Evolutionary conservation across 2,113 vertebrate genomes (phyloP), one percentile per base, ranked within the genome.

Genomic region (Podilymbus podiceps): DNA sequence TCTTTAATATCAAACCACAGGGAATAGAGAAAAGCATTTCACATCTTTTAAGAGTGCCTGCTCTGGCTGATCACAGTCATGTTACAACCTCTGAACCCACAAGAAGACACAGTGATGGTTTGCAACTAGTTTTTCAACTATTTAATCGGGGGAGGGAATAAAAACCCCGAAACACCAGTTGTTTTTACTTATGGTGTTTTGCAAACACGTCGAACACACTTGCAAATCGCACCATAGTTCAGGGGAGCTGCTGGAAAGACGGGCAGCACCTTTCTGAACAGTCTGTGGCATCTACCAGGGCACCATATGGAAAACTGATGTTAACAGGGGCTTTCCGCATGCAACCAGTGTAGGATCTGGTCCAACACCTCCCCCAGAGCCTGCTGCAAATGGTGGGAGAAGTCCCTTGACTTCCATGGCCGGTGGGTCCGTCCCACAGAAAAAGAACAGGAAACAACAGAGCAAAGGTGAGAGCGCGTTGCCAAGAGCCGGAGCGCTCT

Each of bases 261-360:
- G 2, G 6, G 66, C 62, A 53, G 35, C 16, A 31, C 28, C 16
- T 62, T 85, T 88, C 49, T 33, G 64, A 69, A 59, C 0, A 3
- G 21, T 52, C 23, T 49, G 42, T 30, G 35, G 21, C 58, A 84
- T 40, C 38, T n/a, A 7, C 22, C 9, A 33, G 68, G 21, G 23
- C 47, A 71, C 5, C 12, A 13, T 4, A 7, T 2, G 6, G 81
- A 81, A 58, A 50, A 50, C 24, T 15, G 38, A 10, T 7, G 21
- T 44, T 58, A 68, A 21, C 10, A 22, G 56, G 35, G 44, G 19
- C 23, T 52, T 71, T 75, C 30, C 4, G 31, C 1, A 4, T 55
- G 59, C 53, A n/a, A 5, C 9, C 5, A 50, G 18, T 0, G 12
- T 4, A 25, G 22, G 24, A 13, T 33, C n/a, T 5, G 2, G 24